phyloP scores from a whole-genome alignment of 1,140 invertebrate species.

The Halesus radiatus region DNA sequence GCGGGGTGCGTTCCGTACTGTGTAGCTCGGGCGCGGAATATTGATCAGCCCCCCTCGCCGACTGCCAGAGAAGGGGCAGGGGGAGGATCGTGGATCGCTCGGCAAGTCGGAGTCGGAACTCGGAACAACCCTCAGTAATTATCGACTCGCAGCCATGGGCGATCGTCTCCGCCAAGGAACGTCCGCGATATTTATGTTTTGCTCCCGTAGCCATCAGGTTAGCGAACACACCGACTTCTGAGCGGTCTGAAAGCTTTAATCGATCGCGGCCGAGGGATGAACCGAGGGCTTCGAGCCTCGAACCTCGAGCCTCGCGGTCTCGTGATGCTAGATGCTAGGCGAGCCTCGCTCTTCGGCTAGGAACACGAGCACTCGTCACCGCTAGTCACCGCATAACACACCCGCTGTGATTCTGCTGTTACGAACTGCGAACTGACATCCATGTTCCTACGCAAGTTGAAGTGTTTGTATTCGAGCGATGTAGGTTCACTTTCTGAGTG shows the following conservation, averaged over 20 bases:
- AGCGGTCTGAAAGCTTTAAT: neutral
- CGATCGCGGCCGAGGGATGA: conserved; percentile 19
- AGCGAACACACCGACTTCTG: conserved; percentile 12
- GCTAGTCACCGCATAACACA: too few relatives aligned
- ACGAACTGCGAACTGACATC: conserved; percentile 1
- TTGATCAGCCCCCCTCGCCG: conserved; percentile 23
- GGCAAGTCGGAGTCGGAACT: too few relatives aligned
- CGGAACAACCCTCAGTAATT: conserved; percentile 21
- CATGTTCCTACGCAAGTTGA: conserved; percentile 56
- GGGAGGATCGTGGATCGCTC: neutral
- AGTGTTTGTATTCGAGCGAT: conserved; percentile 56
- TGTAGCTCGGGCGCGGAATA: conserved; percentile 7
- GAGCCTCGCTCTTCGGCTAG: neutral
- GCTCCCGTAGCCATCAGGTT: conserved; percentile 4
- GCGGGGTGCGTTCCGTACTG: conserved; percentile 5
- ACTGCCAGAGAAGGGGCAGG: neutral
- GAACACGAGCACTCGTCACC: neutral
- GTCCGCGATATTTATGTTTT: conserved; percentile 28
- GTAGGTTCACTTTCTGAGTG: conserved; percentile 46
- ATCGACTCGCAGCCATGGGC: conserved; percentile 32
- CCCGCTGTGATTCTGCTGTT: too few relatives aligned
- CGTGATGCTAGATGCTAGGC: neutral
- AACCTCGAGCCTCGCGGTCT: neutral
- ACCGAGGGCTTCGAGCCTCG: neutral
- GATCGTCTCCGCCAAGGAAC: neutral